Base-by-base conservation (phyloP, 2,113 vertebrate species). In the Maccullochella peelii region DNA sequence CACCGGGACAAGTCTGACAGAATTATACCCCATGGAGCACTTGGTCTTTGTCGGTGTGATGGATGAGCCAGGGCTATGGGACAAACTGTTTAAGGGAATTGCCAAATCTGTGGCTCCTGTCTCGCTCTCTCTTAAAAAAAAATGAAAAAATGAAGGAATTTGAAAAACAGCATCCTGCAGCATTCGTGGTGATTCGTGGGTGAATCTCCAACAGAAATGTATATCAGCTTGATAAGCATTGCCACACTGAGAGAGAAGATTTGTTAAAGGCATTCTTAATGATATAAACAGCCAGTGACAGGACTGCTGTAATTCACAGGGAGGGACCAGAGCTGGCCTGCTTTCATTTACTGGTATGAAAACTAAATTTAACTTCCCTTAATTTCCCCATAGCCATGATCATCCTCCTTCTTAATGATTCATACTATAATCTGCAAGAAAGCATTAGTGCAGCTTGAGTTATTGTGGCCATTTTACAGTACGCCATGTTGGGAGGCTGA, bases 321-420 rank as follows among this genome's bases (percentile, higher is more conserved):
- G 73, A 89, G 66, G 40, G 15, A 70, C 9, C 68, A 61, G 54
- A 77, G 50, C 62, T 65, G 82, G 54, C 75, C 77, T 82, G 66
- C 61, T 89, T 87, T 84, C 80, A 89, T 84, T 81, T 80, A 63
- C 70, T 57, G 14, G 25, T 75, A 63, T 84, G 8, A 83, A 87
- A 84, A 83, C 79, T 84, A 87, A 86, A 92, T 88, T 86, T 23
- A 90, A 83, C 81, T 85, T 61, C 30, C 69, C 49, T 70, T 90
- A 65, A 86, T 91, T 90, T 90, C 85, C 84, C 86, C 57, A 76
- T 50, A 89, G 88, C 76, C 62, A 73, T 21, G 47, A 88, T 86
- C 83, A 61, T 79, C 79, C 83, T 54, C 40, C 76, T 83, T 75
- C 81, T 86, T 59, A 85, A 86, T 92, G 83, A 92, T 79, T 93